Evolutionary conservation across 1,140 invertebrate genomes (phyloP), one percentile per base, ranked within the genome.

Genomic region (Ptiloglossa arizonensis): DNA sequence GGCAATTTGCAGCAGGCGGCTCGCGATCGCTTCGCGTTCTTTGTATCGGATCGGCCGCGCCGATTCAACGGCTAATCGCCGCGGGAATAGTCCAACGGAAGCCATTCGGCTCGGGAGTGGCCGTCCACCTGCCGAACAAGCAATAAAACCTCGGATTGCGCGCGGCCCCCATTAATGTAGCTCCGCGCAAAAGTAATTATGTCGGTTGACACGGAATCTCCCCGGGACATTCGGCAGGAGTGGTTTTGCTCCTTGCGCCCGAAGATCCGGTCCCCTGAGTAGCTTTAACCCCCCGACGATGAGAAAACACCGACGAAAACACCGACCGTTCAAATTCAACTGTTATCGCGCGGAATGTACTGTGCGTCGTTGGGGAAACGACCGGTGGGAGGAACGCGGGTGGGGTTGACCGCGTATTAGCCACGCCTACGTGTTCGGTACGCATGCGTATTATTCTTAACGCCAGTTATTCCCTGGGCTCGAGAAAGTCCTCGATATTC

Each of bases 141-240:
- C 84, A 87, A 87, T 89, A 82, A 87, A 82, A 87, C 72, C 81
- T 46, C 59, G 72, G 63, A 82, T 79, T n/a, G n/a, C 80, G 82
- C 69, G 68, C 72, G 59, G 68, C 66, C 70, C 73, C 63, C 84
- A 86, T 90, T 90, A 90, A 90, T 88, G 87, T 86, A 81, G 85
- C 81, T 17, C n/a, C n/a, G 82, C 79, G 73, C 59, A 57, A 79
- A 88, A 90, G 88, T 90, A 89, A 91, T 92, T 91, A 92, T 88
- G 86, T 86, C 86, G 84, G 59, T 63, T 82, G 89, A 89, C 87
- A 89, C 80, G 79, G 73, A 84, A 89, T 79, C 84, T 89, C 87
- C 89, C 82, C 83, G 82, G 88, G 89, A 89, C 78, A 90, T 86
- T 83, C 52, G 60, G 52, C 17, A n/a, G 46, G 0, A 74, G 68